Conservation (phyloP, 2,888 invertebrate species). For the Microdon myrmicae region DNA sequence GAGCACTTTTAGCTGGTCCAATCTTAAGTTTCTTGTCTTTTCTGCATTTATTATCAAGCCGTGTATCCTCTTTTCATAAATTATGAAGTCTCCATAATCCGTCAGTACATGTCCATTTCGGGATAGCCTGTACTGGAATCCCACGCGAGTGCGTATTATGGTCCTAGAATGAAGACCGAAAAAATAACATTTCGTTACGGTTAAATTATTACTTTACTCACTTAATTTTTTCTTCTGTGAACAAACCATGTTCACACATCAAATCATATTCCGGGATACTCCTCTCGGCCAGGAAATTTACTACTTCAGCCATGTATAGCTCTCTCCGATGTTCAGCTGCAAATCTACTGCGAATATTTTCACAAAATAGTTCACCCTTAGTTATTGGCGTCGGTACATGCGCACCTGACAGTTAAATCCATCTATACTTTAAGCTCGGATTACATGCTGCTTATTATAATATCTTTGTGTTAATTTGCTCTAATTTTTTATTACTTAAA, state of each 20-base stretch:
- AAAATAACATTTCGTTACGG: slow-evolving; percentile 71
- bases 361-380: too few species aligned
- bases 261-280: slow-evolving; percentile 84
- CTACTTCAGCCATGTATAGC: slow-evolving; percentile 84
- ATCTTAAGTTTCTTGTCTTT: slow-evolving; percentile 72
- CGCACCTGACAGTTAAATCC: too few species aligned
- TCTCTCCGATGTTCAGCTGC: too few species aligned
- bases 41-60: slow-evolving; percentile 64
- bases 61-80: slow-evolving; percentile 61
- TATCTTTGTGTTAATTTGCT: too few species aligned
- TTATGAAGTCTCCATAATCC: slow-evolving; percentile 62
- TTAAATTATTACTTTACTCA: slow-evolving; percentile 63
- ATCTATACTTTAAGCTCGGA: too few species aligned
- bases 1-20: slow-evolving; percentile 73
- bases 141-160: slow-evolving; percentile 60
- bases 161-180: slow-evolving; percentile 46
- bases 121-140: slow-evolving; percentile 58
- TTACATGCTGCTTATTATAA: too few species aligned
- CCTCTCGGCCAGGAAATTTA: slow-evolving; percentile 80
- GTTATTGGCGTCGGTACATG: too few species aligned
- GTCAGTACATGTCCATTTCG: slow-evolving; percentile 56
- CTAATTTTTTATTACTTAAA: too few species aligned
- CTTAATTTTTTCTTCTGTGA: slow-evolving; percentile 77
- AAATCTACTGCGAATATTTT: too few species aligned
- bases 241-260: slow-evolving; percentile 78